phyloP scores from a whole-genome alignment of 2,888 invertebrate species.

The Trichopoda pennipes region DNA sequence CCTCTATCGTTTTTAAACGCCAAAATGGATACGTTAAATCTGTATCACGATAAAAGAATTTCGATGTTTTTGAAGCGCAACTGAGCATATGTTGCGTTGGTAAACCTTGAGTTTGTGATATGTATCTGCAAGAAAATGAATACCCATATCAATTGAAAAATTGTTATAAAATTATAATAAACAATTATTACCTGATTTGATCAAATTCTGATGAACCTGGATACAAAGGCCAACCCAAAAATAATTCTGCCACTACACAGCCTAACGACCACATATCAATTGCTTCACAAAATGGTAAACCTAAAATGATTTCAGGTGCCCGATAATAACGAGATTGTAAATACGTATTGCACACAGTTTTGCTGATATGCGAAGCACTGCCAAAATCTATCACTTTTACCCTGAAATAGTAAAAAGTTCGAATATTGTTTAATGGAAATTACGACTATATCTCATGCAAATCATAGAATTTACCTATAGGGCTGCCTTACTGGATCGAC shows the following conservation, averaged over 20 bases:
- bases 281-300: constrained; percentile 99
- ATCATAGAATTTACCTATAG: constrained; percentile 82
- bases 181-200: constrained; percentile 89
- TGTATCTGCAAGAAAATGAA: constrained; percentile 83
- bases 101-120: constrained; percentile 97
- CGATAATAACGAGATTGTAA: constrained; percentile 99
- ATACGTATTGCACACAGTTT: constrained; percentile 99
- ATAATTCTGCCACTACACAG: constrained; percentile 99
- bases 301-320: constrained; percentile 97
- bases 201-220: constrained; percentile 99
- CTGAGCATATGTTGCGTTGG: constrained; percentile 99
- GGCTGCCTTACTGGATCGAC: constrained; percentile 99
- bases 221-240: constrained; percentile 99
- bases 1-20: constrained; percentile 96
- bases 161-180: not conserved
- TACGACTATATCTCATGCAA: not conserved
- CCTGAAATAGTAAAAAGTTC: constrained; percentile 80
- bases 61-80: constrained; percentile 98
- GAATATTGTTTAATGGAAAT: not conserved
- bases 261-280: constrained; percentile 99
- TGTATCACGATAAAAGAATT: constrained; percentile 98
- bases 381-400: constrained; percentile 99
- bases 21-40: constrained; percentile 94
- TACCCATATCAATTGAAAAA: no score
- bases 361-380: constrained; percentile 99